Conservation (phyloP, 2,797 vertebrate genomes). For the Zonotrichia albicollis region DNA sequence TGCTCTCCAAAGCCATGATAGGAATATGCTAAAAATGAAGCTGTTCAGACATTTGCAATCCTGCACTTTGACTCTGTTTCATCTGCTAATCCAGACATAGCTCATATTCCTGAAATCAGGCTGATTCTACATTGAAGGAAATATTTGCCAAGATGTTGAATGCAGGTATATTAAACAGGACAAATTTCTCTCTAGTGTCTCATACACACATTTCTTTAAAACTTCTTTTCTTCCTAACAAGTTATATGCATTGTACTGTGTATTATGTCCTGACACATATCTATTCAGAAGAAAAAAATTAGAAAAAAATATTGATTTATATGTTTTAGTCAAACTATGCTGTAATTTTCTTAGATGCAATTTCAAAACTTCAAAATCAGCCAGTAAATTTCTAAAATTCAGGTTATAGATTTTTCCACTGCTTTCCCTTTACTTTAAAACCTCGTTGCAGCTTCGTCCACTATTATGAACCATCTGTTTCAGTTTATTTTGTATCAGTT, state of each 20-base stretch:
- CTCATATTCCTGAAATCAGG: background rate
- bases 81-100: background rate
- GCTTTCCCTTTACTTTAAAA: background rate
- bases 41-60: background rate
- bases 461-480: background rate
- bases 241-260: background rate
- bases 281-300: background rate
- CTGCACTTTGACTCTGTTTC: background rate
- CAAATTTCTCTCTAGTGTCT: background rate
- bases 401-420: background rate
- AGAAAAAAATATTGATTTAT: fast-evolving
- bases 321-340: background rate
- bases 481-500: background rate
- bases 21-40: background rate
- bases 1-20: background rate
- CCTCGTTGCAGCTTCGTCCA: background rate
- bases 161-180: background rate
- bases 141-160: background rate
- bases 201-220: background rate
- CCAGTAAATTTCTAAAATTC: background rate
- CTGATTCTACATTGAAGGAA: background rate
- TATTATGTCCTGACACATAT: background rate
- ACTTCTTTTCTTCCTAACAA: background rate
- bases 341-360: background rate
- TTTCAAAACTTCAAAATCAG: background rate